Conservation (phyloP, 2,888 invertebrate species). For the Xylocampa areola region DNA sequence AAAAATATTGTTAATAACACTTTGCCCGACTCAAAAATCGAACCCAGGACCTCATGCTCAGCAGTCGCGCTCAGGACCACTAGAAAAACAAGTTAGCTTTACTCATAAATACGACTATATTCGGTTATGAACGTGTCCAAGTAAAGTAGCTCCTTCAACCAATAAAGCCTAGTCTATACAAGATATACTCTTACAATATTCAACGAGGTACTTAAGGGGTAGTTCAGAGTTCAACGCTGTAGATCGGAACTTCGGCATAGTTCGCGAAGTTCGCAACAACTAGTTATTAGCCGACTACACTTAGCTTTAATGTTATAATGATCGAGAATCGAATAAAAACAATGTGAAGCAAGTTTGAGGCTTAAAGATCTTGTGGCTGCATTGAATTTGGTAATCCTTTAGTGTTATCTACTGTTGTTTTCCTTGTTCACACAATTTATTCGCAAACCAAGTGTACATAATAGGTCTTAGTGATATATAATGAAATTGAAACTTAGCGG, state of each 20-base stretch:
- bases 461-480: too few species aligned
- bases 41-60: too few species aligned
- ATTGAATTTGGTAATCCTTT: background rate
- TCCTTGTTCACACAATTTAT: too few species aligned
- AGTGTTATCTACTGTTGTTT: background rate
- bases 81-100: too few species aligned
- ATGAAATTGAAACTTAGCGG: too few species aligned
- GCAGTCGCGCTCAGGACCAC: too few species aligned
- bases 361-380: constrained; percentile 1
- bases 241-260: constrained; percentile 26
- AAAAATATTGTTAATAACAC: too few species aligned
- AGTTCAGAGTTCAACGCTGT: constrained; percentile 31
- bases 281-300: constrained; percentile 29
- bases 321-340: constrained; percentile 24
- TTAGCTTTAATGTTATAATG: constrained; percentile 8
- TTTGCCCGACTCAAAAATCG: too few species aligned
- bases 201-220: constrained; percentile 18
- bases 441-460: too few species aligned
- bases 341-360: constrained; percentile 6
- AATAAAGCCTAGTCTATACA: background rate
- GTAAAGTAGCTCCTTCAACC: background rate
- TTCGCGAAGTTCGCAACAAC: constrained; percentile 35
- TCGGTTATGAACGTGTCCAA: too few species aligned
- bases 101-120: too few species aligned
- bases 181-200: constrained; percentile 21